Evolutionary conservation across 35 echinoderm and acorn worm genomes (phyloP).

Genomic region (Acanthaster planci): DNA sequence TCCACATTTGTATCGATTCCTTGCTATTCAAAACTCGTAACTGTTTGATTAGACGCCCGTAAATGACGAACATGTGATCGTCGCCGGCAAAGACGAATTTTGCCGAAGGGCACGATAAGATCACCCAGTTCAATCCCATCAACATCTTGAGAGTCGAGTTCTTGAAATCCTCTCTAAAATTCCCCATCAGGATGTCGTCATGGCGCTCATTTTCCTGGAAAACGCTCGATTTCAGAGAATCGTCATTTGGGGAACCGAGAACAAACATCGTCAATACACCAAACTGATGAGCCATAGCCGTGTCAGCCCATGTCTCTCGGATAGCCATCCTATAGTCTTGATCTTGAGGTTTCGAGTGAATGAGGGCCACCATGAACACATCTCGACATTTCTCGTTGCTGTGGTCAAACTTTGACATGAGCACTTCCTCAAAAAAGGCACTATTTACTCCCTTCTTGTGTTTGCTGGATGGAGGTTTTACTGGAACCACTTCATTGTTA

Average conservation of each 20-base stretch:
- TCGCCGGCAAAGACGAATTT: slow-evolving; percentile 78
- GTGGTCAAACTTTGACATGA: slow-evolving; percentile 63
- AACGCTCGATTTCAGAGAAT: slow-evolving; percentile 34
- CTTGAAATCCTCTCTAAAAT: slow-evolving; percentile 61
- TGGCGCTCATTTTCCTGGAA: slow-evolving; percentile 77
- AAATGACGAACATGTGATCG: slow-evolving; percentile 77
- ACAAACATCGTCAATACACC: slow-evolving; percentile 76
- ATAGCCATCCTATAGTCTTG: slow-evolving; percentile 73
- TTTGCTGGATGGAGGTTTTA: not conserved
- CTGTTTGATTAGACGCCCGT: slow-evolving; percentile 57
- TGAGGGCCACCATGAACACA: slow-evolving; percentile 68
- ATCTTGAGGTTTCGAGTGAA: slow-evolving; percentile 51
- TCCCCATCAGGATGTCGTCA: slow-evolving; percentile 82
- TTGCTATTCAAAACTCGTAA: slow-evolving; percentile 51
- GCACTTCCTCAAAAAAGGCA: slow-evolving; percentile 56
- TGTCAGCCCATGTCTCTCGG: slow-evolving; percentile 83
- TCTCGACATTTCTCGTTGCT: slow-evolving; percentile 36
- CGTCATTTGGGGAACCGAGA: slow-evolving; percentile 53
- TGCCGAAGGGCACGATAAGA: slow-evolving; percentile 28
- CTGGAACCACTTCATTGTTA: too few relatives aligned
- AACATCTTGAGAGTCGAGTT: slow-evolving; percentile 72
- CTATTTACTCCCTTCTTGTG: slow-evolving; percentile 36
- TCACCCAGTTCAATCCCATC: slow-evolving; percentile 63
- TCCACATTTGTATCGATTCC: slow-evolving; percentile 69
- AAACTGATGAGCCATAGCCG: slow-evolving; percentile 45